phyloP scores from a whole-genome alignment of 37 sponge, comb jelly and placozoan species.

The Haliclona indistincta region DNA sequence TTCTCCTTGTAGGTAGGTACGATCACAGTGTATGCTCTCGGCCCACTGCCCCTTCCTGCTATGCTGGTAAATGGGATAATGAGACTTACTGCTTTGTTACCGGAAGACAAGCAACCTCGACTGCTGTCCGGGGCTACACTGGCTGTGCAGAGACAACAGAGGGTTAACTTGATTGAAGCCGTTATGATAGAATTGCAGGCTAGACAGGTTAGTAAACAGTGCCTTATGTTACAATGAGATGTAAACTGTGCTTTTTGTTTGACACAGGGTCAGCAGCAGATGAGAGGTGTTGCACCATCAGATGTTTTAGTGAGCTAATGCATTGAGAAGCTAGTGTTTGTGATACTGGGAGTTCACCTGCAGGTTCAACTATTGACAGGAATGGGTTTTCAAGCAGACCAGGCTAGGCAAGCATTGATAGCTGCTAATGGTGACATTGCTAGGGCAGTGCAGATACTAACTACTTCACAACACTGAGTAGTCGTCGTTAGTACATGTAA shows the following conservation, averaged over 20 bases:
- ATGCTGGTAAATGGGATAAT: constrained; percentile 7
- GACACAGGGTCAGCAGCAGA: not conserved
- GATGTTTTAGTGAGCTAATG: constrained; percentile 7
- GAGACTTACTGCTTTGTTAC: not conserved
- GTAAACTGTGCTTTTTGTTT: no score
- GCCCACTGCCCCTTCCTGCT: constrained; percentile 27
- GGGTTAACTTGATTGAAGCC: constrained; percentile 48
- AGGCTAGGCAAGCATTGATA: constrained; percentile 26
- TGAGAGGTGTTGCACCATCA: constrained; percentile 2
- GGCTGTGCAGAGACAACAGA: constrained; percentile 50
- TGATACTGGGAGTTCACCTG: not conserved
- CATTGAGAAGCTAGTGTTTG: no score
- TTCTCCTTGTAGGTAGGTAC: constrained; percentile 35
- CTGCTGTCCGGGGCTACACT: constrained; percentile 52
- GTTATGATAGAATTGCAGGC: constrained; percentile 23
- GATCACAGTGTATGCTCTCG: not conserved
- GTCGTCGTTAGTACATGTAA: no score
- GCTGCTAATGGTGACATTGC: constrained; percentile 32
- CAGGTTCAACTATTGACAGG: constrained; percentile 37
- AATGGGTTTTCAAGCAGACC: constrained; percentile 47
- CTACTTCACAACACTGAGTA: constrained; percentile 16
- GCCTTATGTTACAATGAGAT: no score
- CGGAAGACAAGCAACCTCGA: constrained; percentile 12
- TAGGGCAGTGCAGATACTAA: constrained; percentile 43
- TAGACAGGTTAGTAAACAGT: no score